These are phyloP conservation scores for Steinernema khuongi DNA, from an alignment of 1,140 invertebrate genomes.

Conservation along the genomic window DNA sequence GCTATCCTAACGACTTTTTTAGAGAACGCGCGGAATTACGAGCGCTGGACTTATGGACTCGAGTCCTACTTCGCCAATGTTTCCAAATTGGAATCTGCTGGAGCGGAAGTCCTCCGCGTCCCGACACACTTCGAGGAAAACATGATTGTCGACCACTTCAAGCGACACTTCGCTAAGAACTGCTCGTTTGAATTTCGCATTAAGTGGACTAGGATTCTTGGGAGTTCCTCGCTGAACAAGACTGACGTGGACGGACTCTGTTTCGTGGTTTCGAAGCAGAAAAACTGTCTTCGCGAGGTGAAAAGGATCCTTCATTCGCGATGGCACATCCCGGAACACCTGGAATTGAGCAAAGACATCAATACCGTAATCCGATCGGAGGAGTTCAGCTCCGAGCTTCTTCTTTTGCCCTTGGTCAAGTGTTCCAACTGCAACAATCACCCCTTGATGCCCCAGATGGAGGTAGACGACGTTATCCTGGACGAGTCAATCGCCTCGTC, in stretches of 20 bases:
- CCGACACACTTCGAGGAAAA: constrained; percentile 2
- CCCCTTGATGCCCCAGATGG: not conserved
- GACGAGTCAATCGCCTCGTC: not conserved
- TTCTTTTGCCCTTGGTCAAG: not conserved
- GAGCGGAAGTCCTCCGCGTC: not conserved
- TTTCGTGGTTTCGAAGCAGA: not conserved
- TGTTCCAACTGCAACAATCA: not conserved
- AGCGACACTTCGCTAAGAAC: not conserved
- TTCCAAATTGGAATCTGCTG: not conserved
- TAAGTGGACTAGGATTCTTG: not conserved
- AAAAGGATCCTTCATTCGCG: not conserved
- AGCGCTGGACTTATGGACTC: not conserved
- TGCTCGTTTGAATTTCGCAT: not conserved
- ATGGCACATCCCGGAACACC: not conserved
- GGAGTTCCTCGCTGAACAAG: not conserved
- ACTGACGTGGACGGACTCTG: not conserved
- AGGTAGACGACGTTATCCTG: not conserved
- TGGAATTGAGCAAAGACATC: not conserved
- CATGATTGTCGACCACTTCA: not conserved
- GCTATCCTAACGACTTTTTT: not conserved
- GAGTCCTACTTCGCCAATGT: not conserved
- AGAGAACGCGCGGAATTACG: constrained; percentile 5
- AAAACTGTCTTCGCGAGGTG: not conserved
- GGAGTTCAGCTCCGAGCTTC: not conserved
- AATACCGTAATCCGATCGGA: not conserved